phyloP scores from a whole-genome alignment of 2,113 vertebrate species.

The Chionis minor region DNA sequence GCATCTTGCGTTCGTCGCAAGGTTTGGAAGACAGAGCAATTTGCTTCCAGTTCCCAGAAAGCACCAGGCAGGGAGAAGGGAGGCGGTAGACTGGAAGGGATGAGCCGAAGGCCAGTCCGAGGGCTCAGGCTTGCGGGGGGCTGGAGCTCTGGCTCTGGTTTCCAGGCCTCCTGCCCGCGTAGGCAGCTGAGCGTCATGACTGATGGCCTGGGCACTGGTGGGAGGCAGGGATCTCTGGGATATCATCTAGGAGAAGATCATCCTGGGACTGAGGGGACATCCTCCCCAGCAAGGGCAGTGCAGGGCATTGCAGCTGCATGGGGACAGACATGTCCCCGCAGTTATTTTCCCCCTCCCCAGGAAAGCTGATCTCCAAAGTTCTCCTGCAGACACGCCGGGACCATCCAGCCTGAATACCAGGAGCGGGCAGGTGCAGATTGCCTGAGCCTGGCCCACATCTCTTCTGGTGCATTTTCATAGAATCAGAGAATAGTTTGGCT shows the following conservation, averaged over 20 bases:
- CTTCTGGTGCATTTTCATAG: neutral
- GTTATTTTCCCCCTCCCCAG: neutral
- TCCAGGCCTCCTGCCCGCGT: neutral
- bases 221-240: neutral
- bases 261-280: neutral
- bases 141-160: neutral
- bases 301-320: neutral
- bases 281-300: neutral
- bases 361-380: neutral
- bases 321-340: neutral
- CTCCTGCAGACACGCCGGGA: neutral
- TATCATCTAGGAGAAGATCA: neutral
- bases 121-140: neutral
- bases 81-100: neutral
- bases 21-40: neutral
- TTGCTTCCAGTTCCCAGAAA: neutral
- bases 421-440: neutral
- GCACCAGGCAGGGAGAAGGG: neutral
- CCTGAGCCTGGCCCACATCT: neutral
- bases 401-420: neutral
- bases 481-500: too few relatives aligned
- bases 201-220: neutral
- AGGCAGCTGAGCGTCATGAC: neutral
- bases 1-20: neutral
- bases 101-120: neutral